Evolutionary conservation across 2,797 vertebrate genomes (phyloP).

Genomic region (Rhynchotus rufescens): DNA sequence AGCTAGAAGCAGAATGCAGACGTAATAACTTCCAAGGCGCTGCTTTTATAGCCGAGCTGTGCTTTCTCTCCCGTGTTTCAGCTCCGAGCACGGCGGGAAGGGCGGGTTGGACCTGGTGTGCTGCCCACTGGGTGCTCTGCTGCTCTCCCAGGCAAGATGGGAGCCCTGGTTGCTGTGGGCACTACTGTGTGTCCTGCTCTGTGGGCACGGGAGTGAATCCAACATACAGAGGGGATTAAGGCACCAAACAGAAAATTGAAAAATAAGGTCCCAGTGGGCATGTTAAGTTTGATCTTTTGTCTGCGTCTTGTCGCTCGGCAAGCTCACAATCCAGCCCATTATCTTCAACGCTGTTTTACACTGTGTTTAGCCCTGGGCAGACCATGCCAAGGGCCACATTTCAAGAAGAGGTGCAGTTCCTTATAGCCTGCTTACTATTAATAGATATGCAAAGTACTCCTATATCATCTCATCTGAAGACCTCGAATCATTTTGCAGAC

Average conservation of each 20-base stretch:
- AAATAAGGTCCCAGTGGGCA: background rate
- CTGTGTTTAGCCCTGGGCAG: background rate
- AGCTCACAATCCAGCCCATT: background rate
- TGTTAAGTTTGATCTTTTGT: slow-evolving; percentile 25
- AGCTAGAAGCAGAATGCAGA: slow-evolving; percentile 37
- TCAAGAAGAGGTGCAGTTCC: slow-evolving; percentile 20
- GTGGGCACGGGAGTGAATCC: background rate
- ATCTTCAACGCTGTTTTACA: background rate
- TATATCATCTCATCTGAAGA: slow-evolving; percentile 19
- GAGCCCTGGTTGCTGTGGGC: background rate
- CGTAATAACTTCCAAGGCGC: background rate
- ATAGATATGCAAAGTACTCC: slow-evolving; percentile 42
- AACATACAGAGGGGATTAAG: slow-evolving; percentile 19
- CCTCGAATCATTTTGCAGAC: slow-evolving; percentile 41
- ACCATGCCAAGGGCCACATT: background rate
- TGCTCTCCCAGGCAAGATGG: background rate
- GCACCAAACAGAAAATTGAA: slow-evolving; percentile 10
- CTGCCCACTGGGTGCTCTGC: background rate
- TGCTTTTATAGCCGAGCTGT: background rate
- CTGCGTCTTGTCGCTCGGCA: background rate
- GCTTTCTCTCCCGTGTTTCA: background rate
- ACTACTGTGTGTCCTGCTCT: background rate
- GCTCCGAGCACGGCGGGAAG: background rate
- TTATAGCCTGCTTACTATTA: slow-evolving; percentile 53
- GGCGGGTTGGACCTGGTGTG: background rate